phyloP scores from a whole-genome alignment of 2,113 vertebrate species.

The Tachycineta bicolor region DNA sequence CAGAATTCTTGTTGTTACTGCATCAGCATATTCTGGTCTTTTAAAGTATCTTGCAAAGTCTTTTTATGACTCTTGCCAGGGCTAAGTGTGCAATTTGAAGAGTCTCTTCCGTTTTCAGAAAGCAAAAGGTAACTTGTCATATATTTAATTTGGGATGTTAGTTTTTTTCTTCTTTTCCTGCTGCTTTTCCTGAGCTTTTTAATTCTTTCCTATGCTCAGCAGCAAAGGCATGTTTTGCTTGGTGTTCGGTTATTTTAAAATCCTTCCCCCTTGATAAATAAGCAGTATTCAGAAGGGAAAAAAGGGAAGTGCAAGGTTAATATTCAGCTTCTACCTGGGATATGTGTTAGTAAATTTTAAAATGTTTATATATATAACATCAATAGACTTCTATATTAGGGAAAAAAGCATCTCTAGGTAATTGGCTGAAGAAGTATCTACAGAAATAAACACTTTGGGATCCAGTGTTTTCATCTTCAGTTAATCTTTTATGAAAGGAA shows the following conservation, averaged over 20 bases:
- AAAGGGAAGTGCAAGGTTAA: neutral
- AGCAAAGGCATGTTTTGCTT: neutral
- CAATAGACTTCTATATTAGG: neutral
- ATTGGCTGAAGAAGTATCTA: neutral
- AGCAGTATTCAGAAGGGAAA: neutral
- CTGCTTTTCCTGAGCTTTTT: neutral
- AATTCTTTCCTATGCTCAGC: neutral
- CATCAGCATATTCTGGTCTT: neutral
- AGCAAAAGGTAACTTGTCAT: neutral
- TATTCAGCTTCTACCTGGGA: neutral
- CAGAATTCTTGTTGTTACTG: neutral
- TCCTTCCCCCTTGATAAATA: neutral
- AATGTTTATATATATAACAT: neutral
- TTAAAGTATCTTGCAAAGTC: neutral
- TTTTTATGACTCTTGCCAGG: neutral
- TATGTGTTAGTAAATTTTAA: neutral
- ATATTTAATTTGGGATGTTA: neutral
- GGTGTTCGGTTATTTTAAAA: neutral
- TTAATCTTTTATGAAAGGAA: neutral
- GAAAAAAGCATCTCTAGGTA: neutral
- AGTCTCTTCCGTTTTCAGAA: neutral
- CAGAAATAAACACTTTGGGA: neutral
- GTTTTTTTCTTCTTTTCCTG: neutral
- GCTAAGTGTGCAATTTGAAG: neutral
- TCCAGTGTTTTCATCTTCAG: neutral